Conservation (phyloP, 2,888 invertebrate species). For the Xestobium rufovillosum region DNA sequence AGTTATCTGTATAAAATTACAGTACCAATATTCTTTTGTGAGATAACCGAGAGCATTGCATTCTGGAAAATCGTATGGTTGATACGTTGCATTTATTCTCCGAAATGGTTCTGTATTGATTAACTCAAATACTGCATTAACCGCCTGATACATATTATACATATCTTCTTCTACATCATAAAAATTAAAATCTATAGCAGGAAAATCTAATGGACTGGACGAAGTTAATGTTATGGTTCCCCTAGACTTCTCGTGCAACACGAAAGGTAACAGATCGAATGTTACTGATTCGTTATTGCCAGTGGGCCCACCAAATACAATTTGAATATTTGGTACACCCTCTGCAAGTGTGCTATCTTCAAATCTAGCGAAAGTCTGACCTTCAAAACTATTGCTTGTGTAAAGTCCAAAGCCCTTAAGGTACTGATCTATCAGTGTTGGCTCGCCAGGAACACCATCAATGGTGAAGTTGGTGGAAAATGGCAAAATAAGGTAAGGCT, state of each 20-base stretch:
- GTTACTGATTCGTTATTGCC: no score
- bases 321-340: no score
- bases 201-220: slow-evolving; percentile 29
- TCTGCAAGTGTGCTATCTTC: no score
- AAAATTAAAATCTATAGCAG: slow-evolving; percentile 29
- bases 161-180: slow-evolving; percentile 44
- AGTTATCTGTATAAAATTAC: slow-evolving; percentile 41
- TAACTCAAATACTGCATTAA: slow-evolving; percentile 37
- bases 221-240: slow-evolving; percentile 30
- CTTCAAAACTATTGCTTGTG: slow-evolving; percentile 16
- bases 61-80: slow-evolving; percentile 47
- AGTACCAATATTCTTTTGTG: slow-evolving; percentile 45
- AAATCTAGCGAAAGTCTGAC: no score
- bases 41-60: slow-evolving; percentile 38
- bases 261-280: slow-evolving; percentile 19
- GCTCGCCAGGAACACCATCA: neutral
- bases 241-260: slow-evolving; percentile 30
- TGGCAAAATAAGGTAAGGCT: slow-evolving; percentile 25
- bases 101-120: slow-evolving; percentile 52
- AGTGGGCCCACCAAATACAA: no score
- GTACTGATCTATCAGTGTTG: slow-evolving; percentile 20
- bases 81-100: slow-evolving; percentile 47
- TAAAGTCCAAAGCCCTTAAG: slow-evolving; percentile 22
- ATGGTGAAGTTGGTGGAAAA: slow-evolving; percentile 18
- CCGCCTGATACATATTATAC: slow-evolving; percentile 56